A percentile compares a stretch with the other conserved stretches of the same genome.
These are phyloP conservation scores for Lasioglossum lativentre DNA, from an alignment of 2,888 invertebrate species.

Conservation along the genomic window DNA sequence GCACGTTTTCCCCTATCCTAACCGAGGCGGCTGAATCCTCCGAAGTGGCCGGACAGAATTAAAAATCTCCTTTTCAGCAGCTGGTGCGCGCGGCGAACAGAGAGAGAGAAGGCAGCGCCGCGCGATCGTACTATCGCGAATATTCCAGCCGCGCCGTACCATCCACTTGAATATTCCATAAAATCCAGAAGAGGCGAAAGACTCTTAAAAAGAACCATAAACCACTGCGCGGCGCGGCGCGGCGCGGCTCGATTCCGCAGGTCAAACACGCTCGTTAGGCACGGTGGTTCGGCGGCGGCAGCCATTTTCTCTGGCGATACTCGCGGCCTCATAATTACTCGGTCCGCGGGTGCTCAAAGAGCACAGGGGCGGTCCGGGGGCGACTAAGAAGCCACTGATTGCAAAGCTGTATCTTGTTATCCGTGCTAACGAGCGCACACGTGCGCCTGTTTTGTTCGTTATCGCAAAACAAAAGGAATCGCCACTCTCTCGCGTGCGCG, in stretches of 20 bases:
- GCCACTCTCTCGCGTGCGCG: not conserved
- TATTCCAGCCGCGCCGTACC: not conserved
- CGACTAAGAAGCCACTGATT: slow-evolving; percentile 59
- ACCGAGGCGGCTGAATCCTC: not conserved
- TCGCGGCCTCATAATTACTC: slow-evolving; percentile 48
- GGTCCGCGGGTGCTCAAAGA: slow-evolving; percentile 7
- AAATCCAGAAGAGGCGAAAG: not conserved
- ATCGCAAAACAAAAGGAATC: slow-evolving; percentile 71
- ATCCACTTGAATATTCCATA: not conserved
- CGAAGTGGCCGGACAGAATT: not conserved
- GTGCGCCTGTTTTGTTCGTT: slow-evolving; percentile 64
- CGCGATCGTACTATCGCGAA: not conserved
- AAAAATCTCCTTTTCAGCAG: not conserved
- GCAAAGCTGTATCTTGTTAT: slow-evolving; percentile 64
- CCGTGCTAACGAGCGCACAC: slow-evolving; percentile 64
- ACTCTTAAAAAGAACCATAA: not conserved
- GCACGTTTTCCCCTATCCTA: not conserved
- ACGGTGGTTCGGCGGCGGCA: slow-evolving; percentile 4
- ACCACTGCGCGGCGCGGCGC: too few species aligned
- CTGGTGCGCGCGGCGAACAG: not conserved
- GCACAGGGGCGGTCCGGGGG: slow-evolving; percentile 12
- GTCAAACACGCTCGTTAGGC: slow-evolving; percentile 45
- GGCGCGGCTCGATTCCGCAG: slow-evolving; percentile 10
- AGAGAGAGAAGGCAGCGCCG: not conserved
- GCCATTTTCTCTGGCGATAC: slow-evolving; percentile 29